Conservation (phyloP, 2,113 vertebrate species). For the Otus sunia region DNA sequence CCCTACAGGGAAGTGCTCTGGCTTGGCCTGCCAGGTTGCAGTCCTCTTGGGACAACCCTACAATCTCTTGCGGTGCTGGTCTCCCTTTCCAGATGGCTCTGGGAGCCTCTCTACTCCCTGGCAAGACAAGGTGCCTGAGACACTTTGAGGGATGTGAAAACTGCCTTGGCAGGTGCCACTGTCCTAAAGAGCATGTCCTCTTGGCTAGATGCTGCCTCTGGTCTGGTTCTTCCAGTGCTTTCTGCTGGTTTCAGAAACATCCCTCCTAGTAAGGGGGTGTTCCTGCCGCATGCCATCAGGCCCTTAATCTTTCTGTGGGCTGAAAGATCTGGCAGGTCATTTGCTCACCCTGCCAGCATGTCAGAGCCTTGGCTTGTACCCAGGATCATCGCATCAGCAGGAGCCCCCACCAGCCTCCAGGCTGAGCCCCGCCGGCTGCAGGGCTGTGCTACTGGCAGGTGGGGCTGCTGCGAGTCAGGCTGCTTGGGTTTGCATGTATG, state of each 20-base stretch:
- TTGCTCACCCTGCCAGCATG: background rate
- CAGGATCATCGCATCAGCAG: accelerated
- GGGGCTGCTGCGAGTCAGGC: accelerated
- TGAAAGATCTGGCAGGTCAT: background rate
- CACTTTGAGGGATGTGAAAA: background rate
- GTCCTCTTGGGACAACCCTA: background rate
- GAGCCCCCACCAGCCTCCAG: background rate
- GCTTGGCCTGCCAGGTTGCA: background rate
- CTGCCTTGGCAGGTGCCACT: background rate
- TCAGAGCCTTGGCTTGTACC: background rate
- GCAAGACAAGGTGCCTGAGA: background rate
- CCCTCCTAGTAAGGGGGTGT: background rate
- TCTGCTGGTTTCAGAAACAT: background rate
- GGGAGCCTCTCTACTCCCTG: background rate
- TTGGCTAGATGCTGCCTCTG: background rate
- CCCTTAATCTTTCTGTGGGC: background rate
- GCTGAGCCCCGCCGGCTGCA: background rate
- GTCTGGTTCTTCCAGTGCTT: background rate
- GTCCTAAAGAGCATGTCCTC: background rate
- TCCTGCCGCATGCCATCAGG: background rate
- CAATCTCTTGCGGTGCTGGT: background rate
- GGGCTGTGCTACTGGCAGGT: background rate
- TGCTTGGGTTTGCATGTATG: background rate
- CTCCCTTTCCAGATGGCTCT: background rate
- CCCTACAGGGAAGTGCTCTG: background rate